phyloP scores from a whole-genome alignment of 2,797 vertebrate species.

The Melanotaenia boesemani region DNA sequence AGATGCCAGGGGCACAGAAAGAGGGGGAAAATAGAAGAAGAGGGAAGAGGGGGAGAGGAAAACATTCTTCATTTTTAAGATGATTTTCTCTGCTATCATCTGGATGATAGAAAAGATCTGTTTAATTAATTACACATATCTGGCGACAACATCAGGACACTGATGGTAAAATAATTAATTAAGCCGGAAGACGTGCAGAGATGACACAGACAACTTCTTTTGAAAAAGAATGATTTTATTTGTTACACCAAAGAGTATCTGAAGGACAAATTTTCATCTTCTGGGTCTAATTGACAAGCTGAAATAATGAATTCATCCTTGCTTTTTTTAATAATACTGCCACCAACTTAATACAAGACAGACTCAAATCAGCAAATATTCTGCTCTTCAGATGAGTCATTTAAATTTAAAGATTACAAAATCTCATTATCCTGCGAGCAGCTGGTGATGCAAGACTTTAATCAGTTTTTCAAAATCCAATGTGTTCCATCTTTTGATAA shows the following conservation, averaged over 20 bases:
- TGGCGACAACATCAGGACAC: constrained; percentile 33
- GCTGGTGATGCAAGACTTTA: neutral
- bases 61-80: constrained; percentile 45
- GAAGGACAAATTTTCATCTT: constrained; percentile 41
- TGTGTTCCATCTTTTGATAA: neutral
- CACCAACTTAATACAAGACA: constrained; percentile 15
- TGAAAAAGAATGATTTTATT: constrained; percentile 47
- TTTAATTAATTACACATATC: constrained; percentile 34
- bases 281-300: constrained; percentile 18
- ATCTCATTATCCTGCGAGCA: constrained; percentile 2
- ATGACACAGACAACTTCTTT: constrained; percentile 28
- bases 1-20: constrained; percentile 56
- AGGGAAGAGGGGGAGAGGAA: constrained; percentile 29
- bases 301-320: constrained; percentile 42
- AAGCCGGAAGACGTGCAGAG: constrained; percentile 37
- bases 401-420: constrained; percentile 25
- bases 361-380: constrained; percentile 3
- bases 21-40: constrained; percentile 20
- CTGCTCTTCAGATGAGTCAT: constrained; percentile 24
- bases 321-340: constrained; percentile 22
- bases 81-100: constrained; percentile 49
- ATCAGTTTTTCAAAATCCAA: constrained; percentile 19
- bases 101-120: constrained; percentile 37
- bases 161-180: constrained; percentile 55
- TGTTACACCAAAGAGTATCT: constrained; percentile 34